Evolutionary conservation across 2,888 invertebrate species (phyloP), one percentile per base, ranked within the genome.

Genomic region (Leucophenga maculata): DNA sequence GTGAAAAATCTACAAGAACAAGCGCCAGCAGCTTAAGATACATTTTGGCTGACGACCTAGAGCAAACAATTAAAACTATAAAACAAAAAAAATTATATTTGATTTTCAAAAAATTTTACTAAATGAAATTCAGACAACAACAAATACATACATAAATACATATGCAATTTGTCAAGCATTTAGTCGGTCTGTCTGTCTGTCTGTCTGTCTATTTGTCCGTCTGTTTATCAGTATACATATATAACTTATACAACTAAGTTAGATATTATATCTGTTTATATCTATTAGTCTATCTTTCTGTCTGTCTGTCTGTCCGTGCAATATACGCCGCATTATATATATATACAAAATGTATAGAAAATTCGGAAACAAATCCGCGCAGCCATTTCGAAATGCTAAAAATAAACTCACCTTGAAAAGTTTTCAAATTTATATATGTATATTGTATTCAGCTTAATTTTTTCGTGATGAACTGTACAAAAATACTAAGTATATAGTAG

Each of bases 391-490:
- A 84, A 73, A 70, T 74, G 11, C 87, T 88, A 88, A 85, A 88
- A 88, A 88, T 88, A 88, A 84, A 87, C 87, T 88, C 88, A 88
- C 88, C 88, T 88, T 88, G 88, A 88, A 88, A 88, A 86, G 85
- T 86, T 87, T 86, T 86, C 85, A 83, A 78, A 75, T 83, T 79
- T 72, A 26, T 26, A 26, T 76, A 68, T 67, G 75, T 76, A 60
- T 54, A 74, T 74, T 68, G 70, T 74, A 75, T 73, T 68, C 77
- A 52, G 70, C 73, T 76, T 79, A 68, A 69, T 70, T 67, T 52
- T 62, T 74, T 69, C 69, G 71, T 69, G 64, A 48, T 39, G 64
- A 46, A n/a, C 22, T 48, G 14, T 39, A 48, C 64, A 66, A 66
- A 66, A 32, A 66, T 66, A 31, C 52, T 39, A 39, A 11, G 11